phyloP scores from a whole-genome alignment of 2,113 vertebrate genomes.

The Perca flavescens region DNA sequence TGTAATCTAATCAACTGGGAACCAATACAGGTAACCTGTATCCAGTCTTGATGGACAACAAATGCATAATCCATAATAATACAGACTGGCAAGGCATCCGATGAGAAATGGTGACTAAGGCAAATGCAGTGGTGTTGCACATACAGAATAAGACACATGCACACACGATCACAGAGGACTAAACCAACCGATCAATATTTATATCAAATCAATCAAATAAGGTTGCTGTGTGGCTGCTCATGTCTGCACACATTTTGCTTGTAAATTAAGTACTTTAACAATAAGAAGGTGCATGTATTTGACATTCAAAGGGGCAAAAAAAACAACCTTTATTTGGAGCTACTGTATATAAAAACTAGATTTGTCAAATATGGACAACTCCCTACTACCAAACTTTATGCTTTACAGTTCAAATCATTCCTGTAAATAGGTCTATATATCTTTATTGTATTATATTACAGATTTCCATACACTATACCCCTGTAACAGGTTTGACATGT shows the following conservation, averaged over 20 bases:
- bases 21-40: neutral
- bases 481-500: conserved; percentile 17
- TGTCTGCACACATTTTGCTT: conserved; percentile 17
- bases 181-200: conserved; percentile 25
- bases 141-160: conserved; percentile 45
- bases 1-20: conserved; percentile 9
- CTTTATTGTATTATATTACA: conserved; percentile 50
- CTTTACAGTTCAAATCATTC: conserved; percentile 45
- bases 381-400: conserved; percentile 5
- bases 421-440: conserved; percentile 32
- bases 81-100: conserved; percentile 71
- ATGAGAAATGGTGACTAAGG: conserved; percentile 69
- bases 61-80: conserved; percentile 24
- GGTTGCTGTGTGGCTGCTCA: neutral
- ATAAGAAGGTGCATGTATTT: conserved; percentile 45
- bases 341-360: conserved; percentile 44
- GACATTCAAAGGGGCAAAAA: conserved; percentile 40
- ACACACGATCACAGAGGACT: conserved; percentile 16
- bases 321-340: conserved; percentile 29
- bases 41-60: conserved; percentile 33
- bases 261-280: conserved; percentile 5
- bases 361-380: conserved; percentile 35
- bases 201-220: conserved; percentile 25
- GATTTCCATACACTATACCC: conserved; percentile 28
- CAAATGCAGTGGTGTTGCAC: conserved; percentile 59